These are phyloP conservation scores for Dolichallabes microphthalmus DNA, from an alignment of 2,113 vertebrate species.

Conservation along the genomic window DNA sequence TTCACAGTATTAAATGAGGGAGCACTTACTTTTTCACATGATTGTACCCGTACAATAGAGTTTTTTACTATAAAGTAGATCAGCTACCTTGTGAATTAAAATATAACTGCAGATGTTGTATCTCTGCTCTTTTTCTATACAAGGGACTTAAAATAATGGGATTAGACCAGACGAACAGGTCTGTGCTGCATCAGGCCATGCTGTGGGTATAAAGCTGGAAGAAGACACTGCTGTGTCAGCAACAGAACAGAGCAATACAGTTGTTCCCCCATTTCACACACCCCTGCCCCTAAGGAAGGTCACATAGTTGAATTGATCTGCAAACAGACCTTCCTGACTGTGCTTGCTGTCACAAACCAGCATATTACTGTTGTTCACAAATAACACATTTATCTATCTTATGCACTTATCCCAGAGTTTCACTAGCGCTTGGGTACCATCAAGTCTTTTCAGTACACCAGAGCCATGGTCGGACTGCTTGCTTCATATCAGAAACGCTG, in stretches of 20 bases:
- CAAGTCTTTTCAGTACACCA: too few species aligned
- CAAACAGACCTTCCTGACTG: conserved; percentile 40
- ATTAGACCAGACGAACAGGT: conserved; percentile 3
- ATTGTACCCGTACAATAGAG: too few species aligned
- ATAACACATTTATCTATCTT: neutral
- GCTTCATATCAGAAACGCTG: too few species aligned
- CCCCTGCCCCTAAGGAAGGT: conserved; percentile 58
- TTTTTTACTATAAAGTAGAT: neutral
- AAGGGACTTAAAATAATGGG: neutral
- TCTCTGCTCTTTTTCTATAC: neutral
- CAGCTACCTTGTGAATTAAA: neutral
- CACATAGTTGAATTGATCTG: conserved; percentile 64
- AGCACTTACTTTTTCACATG: too few species aligned
- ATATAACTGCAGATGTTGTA: neutral
- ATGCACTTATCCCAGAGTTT: too few species aligned
- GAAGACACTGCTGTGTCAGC: conserved; percentile 74
- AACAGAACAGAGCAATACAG: conserved; percentile 65
- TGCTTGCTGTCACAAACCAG: conserved; percentile 22
- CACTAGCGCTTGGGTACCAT: too few species aligned
- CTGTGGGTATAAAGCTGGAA: conserved; percentile 66
- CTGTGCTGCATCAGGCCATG: conserved; percentile 38
- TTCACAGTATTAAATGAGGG: too few species aligned
- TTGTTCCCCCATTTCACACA: conserved; percentile 64
- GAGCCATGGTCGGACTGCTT: too few species aligned
- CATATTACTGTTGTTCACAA: neutral